These are phyloP conservation scores for Seira ritae DNA, from an alignment of 2,888 invertebrate species.

Conservation along the genomic window DNA sequence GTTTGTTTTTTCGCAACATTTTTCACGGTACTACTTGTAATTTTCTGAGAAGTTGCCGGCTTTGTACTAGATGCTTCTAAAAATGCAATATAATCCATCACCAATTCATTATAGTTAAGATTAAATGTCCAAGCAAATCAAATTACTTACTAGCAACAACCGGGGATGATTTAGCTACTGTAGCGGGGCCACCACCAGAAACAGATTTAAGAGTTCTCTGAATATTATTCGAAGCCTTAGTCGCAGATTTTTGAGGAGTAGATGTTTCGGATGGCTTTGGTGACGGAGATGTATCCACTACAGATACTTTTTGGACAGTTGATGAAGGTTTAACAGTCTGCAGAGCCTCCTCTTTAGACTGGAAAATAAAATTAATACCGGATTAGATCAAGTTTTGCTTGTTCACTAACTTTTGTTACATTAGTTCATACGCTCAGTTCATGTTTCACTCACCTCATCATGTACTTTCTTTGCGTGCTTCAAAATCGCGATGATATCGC, in stretches of 20 bases:
- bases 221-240: neutral
- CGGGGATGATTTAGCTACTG: constrained; percentile 7
- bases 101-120: neutral
- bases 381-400: neutral
- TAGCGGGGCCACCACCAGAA: constrained; percentile 9
- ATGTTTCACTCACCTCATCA: constrained; percentile 76
- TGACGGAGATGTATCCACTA: no score
- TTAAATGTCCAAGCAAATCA: neutral
- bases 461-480: constrained; percentile 80
- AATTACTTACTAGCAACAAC: constrained; percentile 34
- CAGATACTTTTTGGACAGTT: constrained; percentile 43
- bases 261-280: constrained; percentile 39
- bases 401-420: neutral
- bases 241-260: constrained; percentile 18
- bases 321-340: constrained; percentile 58
- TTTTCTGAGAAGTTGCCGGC: constrained; percentile 41
- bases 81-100: neutral
- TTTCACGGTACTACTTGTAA: constrained; percentile 27
- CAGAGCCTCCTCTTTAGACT: constrained; percentile 68
- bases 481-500: constrained; percentile 78
- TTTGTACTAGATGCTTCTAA: constrained; percentile 51
- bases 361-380: neutral
- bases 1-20: neutral
- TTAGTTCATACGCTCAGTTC: neutral
- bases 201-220: constrained; percentile 6